A percentile compares a stretch with the other conserved stretches of the same genome.
These are phyloP conservation scores for Protobothrops mucrosquamatus DNA, from an alignment of 2,113 vertebrate genomes.

Conservation along the genomic window DNA sequence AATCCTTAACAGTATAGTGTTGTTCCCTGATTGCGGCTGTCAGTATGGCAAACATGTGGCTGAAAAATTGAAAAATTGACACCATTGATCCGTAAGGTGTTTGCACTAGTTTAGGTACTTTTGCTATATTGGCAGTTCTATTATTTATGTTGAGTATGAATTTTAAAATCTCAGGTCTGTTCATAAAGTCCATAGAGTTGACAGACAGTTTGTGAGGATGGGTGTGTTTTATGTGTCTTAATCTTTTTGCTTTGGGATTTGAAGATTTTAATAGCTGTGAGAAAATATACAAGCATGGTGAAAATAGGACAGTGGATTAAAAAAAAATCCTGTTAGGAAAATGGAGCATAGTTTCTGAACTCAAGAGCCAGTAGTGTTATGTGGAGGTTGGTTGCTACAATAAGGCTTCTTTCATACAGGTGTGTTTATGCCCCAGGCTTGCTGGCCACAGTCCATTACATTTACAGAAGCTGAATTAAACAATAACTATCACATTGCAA, in stretches of 20 bases:
- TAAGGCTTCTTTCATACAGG: conserved; percentile 96
- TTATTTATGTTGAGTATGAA: conserved; percentile 49
- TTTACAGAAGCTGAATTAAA: conserved; percentile 98
- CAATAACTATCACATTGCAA: conserved; percentile 97
- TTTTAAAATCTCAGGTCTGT: conserved; percentile 43
- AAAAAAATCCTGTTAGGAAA: conserved; percentile 71
- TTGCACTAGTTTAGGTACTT: conserved; percentile 34
- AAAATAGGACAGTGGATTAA: conserved; percentile 70
- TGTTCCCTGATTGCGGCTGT: conserved; percentile 19
- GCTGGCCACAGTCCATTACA: conserved; percentile 95
- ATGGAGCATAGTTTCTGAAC: conserved; percentile 75
- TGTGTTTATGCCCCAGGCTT: conserved; percentile 99
- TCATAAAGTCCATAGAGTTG: conserved; percentile 37
- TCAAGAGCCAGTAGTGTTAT: conserved; percentile 77
- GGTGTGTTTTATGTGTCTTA: conserved; percentile 47
- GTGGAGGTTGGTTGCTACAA: conserved; percentile 88
- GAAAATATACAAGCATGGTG: conserved; percentile 70
- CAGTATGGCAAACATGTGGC: not conserved
- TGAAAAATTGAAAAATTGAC: conserved; percentile 32
- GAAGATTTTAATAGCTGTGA: conserved; percentile 68
- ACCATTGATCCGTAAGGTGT: conserved; percentile 10
- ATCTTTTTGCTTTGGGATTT: conserved; percentile 62
- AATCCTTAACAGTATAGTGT: conserved; percentile 17
- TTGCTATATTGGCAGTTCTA: conserved; percentile 46
- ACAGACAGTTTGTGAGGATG: conserved; percentile 42